Evolutionary conservation across 1,140 invertebrate species (phyloP).

Genomic region (Daktulosphaira vitifoliae): DNA sequence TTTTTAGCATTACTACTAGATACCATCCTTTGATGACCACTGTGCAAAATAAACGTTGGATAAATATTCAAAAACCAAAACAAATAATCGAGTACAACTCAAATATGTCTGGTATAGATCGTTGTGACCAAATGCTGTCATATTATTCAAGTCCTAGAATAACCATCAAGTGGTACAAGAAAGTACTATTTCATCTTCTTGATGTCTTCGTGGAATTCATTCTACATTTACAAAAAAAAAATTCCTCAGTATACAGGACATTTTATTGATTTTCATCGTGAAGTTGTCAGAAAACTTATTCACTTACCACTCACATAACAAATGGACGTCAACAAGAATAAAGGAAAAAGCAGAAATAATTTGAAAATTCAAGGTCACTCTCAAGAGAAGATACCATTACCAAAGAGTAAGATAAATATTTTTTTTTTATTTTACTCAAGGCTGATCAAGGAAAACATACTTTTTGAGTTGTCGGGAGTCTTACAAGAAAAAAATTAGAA

Average conservation of each 20-base stretch:
- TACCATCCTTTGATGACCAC: neutral
- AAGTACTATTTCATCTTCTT: slow-evolving; percentile 17
- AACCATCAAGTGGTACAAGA: slow-evolving; percentile 30
- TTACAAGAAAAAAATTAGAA: slow-evolving; percentile 7
- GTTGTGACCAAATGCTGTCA: slow-evolving; percentile 31
- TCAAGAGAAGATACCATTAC: slow-evolving; percentile 3
- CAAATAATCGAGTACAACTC: slow-evolving; percentile 8
- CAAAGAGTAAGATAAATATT: neutral
- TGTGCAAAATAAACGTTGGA: neutral
- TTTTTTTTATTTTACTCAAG: slow-evolving; percentile 10
- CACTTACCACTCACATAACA: neutral
- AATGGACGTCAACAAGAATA: neutral
- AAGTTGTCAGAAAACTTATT: neutral
- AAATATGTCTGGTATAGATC: slow-evolving; percentile 30
- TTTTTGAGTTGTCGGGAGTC: neutral
- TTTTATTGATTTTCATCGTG: neutral
- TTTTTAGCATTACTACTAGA: slow-evolving; percentile 35
- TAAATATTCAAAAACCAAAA: slow-evolving; percentile 11
- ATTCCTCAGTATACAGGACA: neutral
- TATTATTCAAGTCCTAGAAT: slow-evolving; percentile 26
- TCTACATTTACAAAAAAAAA: slow-evolving; percentile 1
- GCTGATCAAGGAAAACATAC: slow-evolving; percentile 1
- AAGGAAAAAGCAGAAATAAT: neutral
- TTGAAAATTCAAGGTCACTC: neutral
- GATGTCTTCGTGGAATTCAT: slow-evolving; percentile 7